Percentiles rank a stretch among this genome's conserved stretches.
These are phyloP conservation scores for Masticophis lateralis DNA, from an alignment of 2,797 vertebrate genomes.

Conservation along the genomic window DNA sequence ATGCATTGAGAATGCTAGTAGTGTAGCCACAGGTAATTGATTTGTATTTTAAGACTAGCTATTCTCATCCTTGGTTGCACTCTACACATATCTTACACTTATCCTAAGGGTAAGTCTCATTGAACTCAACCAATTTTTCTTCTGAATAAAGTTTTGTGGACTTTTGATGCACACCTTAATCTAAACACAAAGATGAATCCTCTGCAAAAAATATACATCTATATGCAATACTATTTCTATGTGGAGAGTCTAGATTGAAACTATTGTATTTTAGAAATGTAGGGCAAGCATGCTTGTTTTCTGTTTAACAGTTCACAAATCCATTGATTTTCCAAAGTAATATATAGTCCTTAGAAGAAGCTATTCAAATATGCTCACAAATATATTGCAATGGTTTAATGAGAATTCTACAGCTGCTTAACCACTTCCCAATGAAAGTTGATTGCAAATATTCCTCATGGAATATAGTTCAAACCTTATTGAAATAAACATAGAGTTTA, in stretches of 20 bases:
- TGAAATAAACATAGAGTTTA: slow-evolving; percentile 10
- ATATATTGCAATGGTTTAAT: slow-evolving; percentile 25
- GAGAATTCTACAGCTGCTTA: background rate
- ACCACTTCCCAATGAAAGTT: slow-evolving; percentile 7
- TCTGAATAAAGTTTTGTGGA: background rate
- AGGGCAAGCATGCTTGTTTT: background rate
- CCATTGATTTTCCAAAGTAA: slow-evolving; percentile 4
- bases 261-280: background rate
- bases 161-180: too few relatives aligned
- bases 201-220: background rate
- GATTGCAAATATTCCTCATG: fast-evolving
- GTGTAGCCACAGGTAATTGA: background rate
- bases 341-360: slow-evolving; percentile 13
- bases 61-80: background rate
- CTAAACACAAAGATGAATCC: background rate
- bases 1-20: background rate
- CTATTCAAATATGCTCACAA: background rate
- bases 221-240: background rate
- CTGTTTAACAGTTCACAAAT: background rate
- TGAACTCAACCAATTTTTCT: background rate
- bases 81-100: background rate
- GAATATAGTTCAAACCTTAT: background rate
- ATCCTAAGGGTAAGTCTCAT: background rate
- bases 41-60: background rate
- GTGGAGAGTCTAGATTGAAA: background rate